Evolutionary conservation across 2,888 invertebrate species (phyloP).

Genomic region (Athrips mouffetella): DNA sequence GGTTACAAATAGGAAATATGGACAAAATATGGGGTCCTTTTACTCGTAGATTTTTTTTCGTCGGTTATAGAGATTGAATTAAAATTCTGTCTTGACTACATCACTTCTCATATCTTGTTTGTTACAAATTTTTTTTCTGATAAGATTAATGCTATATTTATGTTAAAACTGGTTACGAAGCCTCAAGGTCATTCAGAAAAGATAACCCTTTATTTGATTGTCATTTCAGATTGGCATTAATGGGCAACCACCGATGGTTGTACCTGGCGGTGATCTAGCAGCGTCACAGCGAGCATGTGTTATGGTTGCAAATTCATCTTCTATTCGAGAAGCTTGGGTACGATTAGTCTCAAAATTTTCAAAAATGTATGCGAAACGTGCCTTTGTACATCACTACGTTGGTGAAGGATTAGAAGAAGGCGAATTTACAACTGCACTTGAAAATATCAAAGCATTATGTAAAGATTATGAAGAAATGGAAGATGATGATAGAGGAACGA

Average conservation of each 20-base stretch:
- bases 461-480: conserved; percentile 84
- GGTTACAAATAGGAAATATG: too few species aligned
- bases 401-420: conserved; percentile 86
- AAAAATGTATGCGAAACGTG: conserved; percentile 88
- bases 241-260: conserved; percentile 86
- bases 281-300: conserved; percentile 86
- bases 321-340: conserved; percentile 89
- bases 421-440: conserved; percentile 79
- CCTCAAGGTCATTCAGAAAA: too few species aligned
- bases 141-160: too few species aligned
- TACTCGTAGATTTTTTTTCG: too few species aligned
- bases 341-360: conserved; percentile 88
- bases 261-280: conserved; percentile 86
- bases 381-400: conserved; percentile 93
- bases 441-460: conserved; percentile 80
- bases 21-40: too few species aligned
- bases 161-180: too few species aligned
- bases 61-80: too few species aligned
- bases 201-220: too few species aligned
- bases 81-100: too few species aligned
- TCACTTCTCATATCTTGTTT: too few species aligned
- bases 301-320: conserved; percentile 90
- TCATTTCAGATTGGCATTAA: conserved; percentile 82
- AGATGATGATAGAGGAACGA: conserved; percentile 18
- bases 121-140: too few species aligned